A percentile compares a stretch with the other conserved stretches of the same genome.
These are phyloP conservation scores for Poecile montanus DNA, from an alignment of 2,797 vertebrate genomes.

Conservation along the genomic window DNA sequence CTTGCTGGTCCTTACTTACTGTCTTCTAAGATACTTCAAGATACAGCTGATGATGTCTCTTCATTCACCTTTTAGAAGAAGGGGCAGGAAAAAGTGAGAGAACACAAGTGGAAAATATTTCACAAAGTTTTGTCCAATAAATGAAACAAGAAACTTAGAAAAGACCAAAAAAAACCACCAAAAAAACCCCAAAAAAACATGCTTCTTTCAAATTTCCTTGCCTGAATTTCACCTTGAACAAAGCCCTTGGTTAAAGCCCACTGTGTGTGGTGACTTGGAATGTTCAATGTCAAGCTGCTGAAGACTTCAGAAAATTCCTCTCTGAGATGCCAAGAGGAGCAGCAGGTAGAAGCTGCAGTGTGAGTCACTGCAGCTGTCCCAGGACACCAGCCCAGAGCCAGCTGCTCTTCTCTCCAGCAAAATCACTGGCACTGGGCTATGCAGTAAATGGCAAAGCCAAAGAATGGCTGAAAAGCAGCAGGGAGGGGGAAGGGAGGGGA, in stretches of 20 bases:
- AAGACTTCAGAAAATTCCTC: background rate
- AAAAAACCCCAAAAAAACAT: background rate
- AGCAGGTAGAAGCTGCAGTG: background rate
- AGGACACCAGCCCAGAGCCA: background rate
- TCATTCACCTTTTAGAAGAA: background rate
- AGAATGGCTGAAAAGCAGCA: background rate
- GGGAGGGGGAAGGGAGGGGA: background rate
- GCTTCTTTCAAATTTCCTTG: background rate
- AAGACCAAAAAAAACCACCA: too few species aligned
- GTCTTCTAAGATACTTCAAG: background rate
- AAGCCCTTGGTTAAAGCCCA: background rate
- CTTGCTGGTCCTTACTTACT: background rate
- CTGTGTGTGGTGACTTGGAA: background rate
- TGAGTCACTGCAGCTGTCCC: background rate
- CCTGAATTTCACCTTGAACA: background rate
- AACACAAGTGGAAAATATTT: background rate
- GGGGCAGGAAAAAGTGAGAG: background rate
- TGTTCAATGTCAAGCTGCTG: background rate
- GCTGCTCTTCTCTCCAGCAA: background rate
- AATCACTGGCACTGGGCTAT: background rate
- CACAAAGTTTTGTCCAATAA: background rate
- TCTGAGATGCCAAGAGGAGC: accelerated
- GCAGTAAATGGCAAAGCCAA: background rate
- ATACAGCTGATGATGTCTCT: background rate
- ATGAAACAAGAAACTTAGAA: background rate